Conservation (phyloP, 2,113 vertebrate genomes). For the Tringa solitaria region DNA sequence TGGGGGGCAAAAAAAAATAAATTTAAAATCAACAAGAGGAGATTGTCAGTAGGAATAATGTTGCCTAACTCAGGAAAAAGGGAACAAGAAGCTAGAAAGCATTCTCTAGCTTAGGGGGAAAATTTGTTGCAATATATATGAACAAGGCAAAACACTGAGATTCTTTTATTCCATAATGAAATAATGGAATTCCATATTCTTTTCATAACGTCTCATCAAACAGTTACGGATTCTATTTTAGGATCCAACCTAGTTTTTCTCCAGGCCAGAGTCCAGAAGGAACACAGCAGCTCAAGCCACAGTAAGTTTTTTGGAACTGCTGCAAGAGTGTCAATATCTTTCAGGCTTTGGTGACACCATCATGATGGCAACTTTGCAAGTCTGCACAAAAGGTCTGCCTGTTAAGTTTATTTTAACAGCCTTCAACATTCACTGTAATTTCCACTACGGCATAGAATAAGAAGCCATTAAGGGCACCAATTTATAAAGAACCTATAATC, state of each 20-base stretch:
- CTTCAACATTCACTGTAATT: not conserved
- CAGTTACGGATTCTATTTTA: not conserved
- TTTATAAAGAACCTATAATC: not conserved
- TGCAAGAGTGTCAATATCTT: not conserved
- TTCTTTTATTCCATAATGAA: not conserved
- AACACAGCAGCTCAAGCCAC: not conserved
- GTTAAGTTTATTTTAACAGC: not conserved
- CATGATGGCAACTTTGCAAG: not conserved
- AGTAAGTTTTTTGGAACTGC: not conserved
- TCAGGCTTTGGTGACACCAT: not conserved
- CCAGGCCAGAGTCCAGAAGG: not conserved
- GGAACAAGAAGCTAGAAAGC: not conserved
- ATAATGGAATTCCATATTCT: not conserved
- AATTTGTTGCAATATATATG: not conserved
- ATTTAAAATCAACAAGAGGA: not conserved
- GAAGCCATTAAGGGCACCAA: not conserved
- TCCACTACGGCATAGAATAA: not conserved
- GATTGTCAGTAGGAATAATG: not conserved
- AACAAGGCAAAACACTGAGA: not conserved
- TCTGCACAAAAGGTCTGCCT: not conserved
- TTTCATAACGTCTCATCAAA: not conserved
- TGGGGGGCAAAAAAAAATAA: not conserved
- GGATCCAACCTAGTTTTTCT: not conserved
- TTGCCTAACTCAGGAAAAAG: not conserved
- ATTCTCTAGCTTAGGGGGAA: not conserved